Evolutionary conservation across 2,797 vertebrate genomes (phyloP), one percentile per base, ranked within the genome.

Genomic region (Tinamus major): DNA sequence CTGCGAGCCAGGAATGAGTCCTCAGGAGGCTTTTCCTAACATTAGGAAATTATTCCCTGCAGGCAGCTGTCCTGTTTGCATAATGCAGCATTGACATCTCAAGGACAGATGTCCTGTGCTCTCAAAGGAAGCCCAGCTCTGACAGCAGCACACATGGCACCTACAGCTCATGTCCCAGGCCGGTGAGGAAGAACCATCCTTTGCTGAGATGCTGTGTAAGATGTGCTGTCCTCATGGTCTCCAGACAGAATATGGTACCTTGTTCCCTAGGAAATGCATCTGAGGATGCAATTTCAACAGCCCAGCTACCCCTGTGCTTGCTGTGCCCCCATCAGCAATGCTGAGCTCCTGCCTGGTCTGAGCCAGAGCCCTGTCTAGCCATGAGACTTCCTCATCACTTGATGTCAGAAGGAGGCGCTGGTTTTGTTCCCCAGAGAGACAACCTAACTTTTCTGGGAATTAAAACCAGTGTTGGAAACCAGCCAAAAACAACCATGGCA

Each of bases 61-160:
- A 95, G 87, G 77, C 82, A 79, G 65, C 85, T 87, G 79, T 89
- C 79, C 91, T 83, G 33, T 78, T 91, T 88, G 80, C 55, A 63
- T 19, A 63, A 55, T 4, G 31, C 68, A 92, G 77, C 21, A 51
- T 74, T 91, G 95, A 92, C 74, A 79, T 86, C 42, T 83, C 88
- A 94, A 95, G 91, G 93, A 91, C 76, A n/a, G 26, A 65, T 9
- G 23, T 64, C 79, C 15, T 35, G 31, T n/a, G 26, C 19, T 42
- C 18, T 85, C 46, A 26, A 69, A 74, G 89, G 59, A 85, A 89
- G 42, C 53, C 39, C 2, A 2, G 72, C 37, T 71, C 58, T 2
- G 0, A 55, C 81, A 89, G 78, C 44, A 65, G n/a, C 35, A 76
- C 29, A 41, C 31, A 5, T 0, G 0, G 33, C 2, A 2, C 17